Base-by-base conservation (phyloP, 2,113 vertebrate genomes). In the Oxyura jamaicensis region DNA sequence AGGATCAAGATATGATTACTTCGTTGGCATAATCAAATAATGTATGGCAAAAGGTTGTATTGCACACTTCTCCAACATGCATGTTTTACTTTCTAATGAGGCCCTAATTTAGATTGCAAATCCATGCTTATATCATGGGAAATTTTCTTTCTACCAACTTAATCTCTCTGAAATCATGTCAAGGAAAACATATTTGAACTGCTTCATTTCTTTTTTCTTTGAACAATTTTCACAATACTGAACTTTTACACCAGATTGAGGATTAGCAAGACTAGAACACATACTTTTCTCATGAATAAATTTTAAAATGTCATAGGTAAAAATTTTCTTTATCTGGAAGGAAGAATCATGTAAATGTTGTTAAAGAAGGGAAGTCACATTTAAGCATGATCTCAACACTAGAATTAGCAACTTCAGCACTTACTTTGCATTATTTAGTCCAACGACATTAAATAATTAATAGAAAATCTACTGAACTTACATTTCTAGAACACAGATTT, bases 191-290 rank as follows among this genome's bases (percentile, higher is more conserved):
- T 42, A 68, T 75, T 78, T 75, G 33, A 93, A 68, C 13, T 33
- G 25, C 9, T 81, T 69, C 90, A 29, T 88, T 96, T 95, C 74
- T 69, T 95, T 88, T 88, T 71, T n/a, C 91, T 94, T 93, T 93
- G 86, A 94, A 90, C 9, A 11, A 8, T 83, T 91, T 86, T 92
- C 62, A 85, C 55, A 86, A 76, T 2, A 11, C 4, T 23, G 8
- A 25, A 66, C 13, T 50, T 53, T n/a, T 67, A 50, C 73, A 56
- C 33, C 65, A 26, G 76, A 84, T 79, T 87, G 95, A 87, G 80
- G 84, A 85, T 41, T 42, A 78, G 17, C 3, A 63, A 62, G 29
- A 60, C 16, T 75, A 89, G 65, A 93, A 60, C 18, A 94, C 35
- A 77, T 55, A n/a, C 0, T 46, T 5, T 41, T 62, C 60, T 71